Conservation (phyloP, 2,797 vertebrate genomes). For the Galaxias olidus region DNA sequence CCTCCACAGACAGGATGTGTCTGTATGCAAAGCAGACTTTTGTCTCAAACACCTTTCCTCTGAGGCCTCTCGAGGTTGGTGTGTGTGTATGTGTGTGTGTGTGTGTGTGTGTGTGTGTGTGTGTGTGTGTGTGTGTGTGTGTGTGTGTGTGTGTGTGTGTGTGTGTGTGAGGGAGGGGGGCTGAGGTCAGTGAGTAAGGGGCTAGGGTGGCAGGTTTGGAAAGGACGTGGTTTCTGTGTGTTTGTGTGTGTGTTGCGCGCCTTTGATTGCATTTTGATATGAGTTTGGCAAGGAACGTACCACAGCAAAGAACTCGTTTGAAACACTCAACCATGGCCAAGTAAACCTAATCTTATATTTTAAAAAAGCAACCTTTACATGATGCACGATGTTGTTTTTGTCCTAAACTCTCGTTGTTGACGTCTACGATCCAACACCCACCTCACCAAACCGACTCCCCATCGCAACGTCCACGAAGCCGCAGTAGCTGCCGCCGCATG, state of each 20-base stretch:
- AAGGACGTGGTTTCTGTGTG: slow-evolving; percentile 36
- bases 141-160: not conserved
- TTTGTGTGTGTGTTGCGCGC: not conserved
- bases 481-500: slow-evolving; percentile 39
- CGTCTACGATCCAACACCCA: slow-evolving; percentile 47
- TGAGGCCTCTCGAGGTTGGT: slow-evolving; percentile 49
- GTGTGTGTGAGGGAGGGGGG: slow-evolving; percentile 19
- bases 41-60: slow-evolving; percentile 64
- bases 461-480: slow-evolving; percentile 48
- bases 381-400: no score
- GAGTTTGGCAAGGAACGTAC: not conserved
- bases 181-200: slow-evolving; percentile 52
- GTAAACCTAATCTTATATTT: no score
- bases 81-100: not conserved
- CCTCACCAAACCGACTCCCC: slow-evolving; percentile 33
- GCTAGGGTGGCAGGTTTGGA: slow-evolving; percentile 14
- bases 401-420: slow-evolving; percentile 44
- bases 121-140: not conserved
- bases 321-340: no score
- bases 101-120: not conserved
- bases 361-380: no score
- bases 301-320: no score
- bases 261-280: not conserved
- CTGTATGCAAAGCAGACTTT: slow-evolving; percentile 47
- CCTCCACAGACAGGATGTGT: slow-evolving; percentile 28